A percentile compares a stretch with the other conserved stretches of the same genome.
Conservation (phyloP, 1,140 invertebrate genomes). For the Trigoniulus corallinus region DNA sequence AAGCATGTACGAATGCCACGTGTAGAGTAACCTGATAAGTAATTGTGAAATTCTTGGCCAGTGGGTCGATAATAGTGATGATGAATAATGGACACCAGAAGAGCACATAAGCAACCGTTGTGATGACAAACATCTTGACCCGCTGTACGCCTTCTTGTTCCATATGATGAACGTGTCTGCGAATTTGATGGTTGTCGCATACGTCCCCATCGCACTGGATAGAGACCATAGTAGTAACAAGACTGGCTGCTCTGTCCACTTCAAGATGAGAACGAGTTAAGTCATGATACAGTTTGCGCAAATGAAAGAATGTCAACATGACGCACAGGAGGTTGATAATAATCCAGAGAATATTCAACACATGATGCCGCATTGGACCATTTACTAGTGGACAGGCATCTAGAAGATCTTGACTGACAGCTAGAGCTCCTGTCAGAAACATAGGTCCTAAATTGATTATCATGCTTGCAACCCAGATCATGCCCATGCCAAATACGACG, state of each 20-base stretch:
- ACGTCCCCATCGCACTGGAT: too few species aligned
- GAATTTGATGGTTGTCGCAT: too few species aligned
- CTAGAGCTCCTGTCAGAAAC: conserved; percentile 64
- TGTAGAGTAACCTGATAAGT: conserved; percentile 63
- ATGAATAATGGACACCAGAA: conserved; percentile 81
- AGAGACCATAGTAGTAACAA: too few species aligned
- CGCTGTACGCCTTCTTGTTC: conserved; percentile 46
- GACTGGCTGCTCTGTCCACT: too few species aligned
- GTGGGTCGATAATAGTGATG: conserved; percentile 43
- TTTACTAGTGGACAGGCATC: conserved; percentile 35
- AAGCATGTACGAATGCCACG: conserved; percentile 71
- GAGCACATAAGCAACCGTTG: conserved; percentile 62
- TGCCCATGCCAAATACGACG: conserved; percentile 75
- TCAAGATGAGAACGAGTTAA: too few species aligned
- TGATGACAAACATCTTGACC: conserved; percentile 67
- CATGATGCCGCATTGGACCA: conserved; percentile 60
- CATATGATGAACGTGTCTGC: too few species aligned
- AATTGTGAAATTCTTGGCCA: conserved; percentile 25
- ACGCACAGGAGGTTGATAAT: conserved; percentile 71
- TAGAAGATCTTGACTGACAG: conserved; percentile 58
- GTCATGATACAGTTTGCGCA: conserved; percentile 64
- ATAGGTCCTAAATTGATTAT: conserved; percentile 81
- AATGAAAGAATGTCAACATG: conserved; percentile 59
- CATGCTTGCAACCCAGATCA: conserved; percentile 69
- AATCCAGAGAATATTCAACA: conserved; percentile 77